A percentile compares a stretch with the other conserved stretches of the same genome.
Evolutionary conservation across 2,113 vertebrate species (phyloP).

Genomic region (Hassar affinis): DNA sequence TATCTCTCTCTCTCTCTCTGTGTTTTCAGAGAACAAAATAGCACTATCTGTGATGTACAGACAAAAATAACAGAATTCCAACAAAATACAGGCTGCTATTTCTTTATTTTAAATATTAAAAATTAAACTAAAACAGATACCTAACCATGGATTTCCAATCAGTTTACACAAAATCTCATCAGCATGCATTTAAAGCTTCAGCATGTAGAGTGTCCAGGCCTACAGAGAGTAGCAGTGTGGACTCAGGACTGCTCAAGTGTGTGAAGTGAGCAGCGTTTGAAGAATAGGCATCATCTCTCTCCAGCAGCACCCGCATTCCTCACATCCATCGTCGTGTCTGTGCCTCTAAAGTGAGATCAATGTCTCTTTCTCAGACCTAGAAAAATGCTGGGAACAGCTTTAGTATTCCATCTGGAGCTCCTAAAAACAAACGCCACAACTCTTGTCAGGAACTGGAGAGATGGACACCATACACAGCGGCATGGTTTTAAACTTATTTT

Average conservation of each 20-base stretch:
- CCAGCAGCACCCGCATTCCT: slow-evolving; percentile 71
- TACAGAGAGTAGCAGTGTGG: background rate
- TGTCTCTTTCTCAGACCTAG: slow-evolving; percentile 73
- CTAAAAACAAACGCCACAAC: slow-evolving; percentile 14
- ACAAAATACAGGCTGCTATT: background rate
- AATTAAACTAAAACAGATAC: background rate
- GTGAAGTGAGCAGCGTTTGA: slow-evolving; percentile 76
- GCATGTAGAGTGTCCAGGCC: background rate
- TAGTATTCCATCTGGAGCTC: slow-evolving; percentile 12
- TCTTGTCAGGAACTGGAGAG: background rate
- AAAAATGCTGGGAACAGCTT: slow-evolving; percentile 17
- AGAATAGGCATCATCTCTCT: slow-evolving; percentile 76
- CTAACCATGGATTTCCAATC: background rate
- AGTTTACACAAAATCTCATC: background rate
- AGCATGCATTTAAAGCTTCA: background rate
- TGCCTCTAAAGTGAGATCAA: slow-evolving; percentile 86
- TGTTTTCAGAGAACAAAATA: background rate
- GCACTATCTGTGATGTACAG: background rate
- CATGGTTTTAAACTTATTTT: background rate
- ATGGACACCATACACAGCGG: background rate
- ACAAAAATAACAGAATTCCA: background rate
- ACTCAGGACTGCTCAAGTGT: slow-evolving; percentile 44
- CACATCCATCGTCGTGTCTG: slow-evolving; percentile 78
- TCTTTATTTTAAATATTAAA: background rate
- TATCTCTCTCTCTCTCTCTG: too few species aligned